Percentiles rank a stretch among this genome's conserved stretches.
Conservation (phyloP, 2,888 invertebrate genomes). For the Chromoteleia sp. region DNA sequence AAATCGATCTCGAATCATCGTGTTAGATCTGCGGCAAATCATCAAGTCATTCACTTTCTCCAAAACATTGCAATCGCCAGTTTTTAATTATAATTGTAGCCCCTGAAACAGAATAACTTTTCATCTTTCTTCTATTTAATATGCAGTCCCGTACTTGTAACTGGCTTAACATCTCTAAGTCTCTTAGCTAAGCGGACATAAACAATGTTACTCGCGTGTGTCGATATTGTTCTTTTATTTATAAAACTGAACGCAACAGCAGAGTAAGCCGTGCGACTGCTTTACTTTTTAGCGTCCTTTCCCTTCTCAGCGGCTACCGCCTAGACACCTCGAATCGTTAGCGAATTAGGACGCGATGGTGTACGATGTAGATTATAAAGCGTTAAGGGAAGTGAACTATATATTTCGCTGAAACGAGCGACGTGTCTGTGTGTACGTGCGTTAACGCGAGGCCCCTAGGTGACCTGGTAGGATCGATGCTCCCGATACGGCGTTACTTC, state of each 20-base stretch:
- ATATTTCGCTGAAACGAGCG: constrained; percentile 53
- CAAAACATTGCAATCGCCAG: no score
- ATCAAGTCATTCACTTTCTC: no score
- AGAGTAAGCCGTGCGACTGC: constrained; percentile 10
- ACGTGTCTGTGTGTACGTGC: constrained; percentile 72
- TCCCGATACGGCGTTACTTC: constrained; percentile 76
- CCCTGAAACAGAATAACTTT: no score
- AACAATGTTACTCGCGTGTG: background rate
- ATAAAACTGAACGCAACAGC: constrained; percentile 32
- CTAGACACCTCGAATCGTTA: constrained; percentile 75
- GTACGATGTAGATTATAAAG: constrained; percentile 74
- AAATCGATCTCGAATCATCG: no score
- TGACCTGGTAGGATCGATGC: constrained; percentile 83
- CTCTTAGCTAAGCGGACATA: no score
- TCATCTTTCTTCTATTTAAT: background rate
- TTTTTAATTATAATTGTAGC: no score
- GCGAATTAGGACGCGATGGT: constrained; percentile 77
- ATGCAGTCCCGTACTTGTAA: no score
- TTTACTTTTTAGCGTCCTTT: constrained; percentile 41
- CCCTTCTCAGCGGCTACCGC: constrained; percentile 57
- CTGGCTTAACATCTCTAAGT: no score
- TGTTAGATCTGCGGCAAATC: no score
- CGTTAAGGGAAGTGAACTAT: constrained; percentile 66
- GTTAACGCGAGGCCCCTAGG: constrained; percentile 78
- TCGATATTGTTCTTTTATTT: constrained; percentile 51